Base-by-base conservation (phyloP, 2,113 vertebrate genomes). In the Polypterus senegalus region DNA sequence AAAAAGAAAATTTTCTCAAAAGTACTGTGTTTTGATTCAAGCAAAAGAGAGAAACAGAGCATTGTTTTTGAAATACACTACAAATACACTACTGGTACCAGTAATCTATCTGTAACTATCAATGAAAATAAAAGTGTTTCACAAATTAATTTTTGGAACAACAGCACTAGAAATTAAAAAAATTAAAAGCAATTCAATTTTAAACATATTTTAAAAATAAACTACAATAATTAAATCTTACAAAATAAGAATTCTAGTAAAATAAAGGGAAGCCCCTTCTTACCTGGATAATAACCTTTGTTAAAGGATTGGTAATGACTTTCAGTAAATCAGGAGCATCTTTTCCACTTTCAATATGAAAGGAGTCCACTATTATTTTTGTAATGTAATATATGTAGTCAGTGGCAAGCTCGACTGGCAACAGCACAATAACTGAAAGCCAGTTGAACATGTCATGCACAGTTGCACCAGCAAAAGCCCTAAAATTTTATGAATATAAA, bases 391-490 rank as follows among this genome's bases (percentile, higher is more conserved):
- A 89, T 59, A 90, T 76, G 74, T 88, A 90, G 4, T 77, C 71
- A 56, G 82, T 65, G 67, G 70, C 58, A 0, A 78, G 74, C 71
- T 89, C 88, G 70, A 89, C 3, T 0, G 88, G 88, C 69, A 89
- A 3, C 0, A 89, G 70, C 0, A 77, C 77, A 4, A 89, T 66
- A 49, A 89, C 88, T 0, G 88, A 87, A 0, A 89, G 80, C 85
- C 87, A 89, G 72, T 89, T 89, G 71, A 89, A 89, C 67, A 89
- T 89, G 70, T 89, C 87, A 0, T 89, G 87, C 53, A 89, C 76
- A 0, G 86, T 89, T 49, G 87, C 88, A 3, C 78, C 88, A 0
- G 87, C 87, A 65, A 89, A 89, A 55, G 88, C 88, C 66, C 88
- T 89, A 1, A 0, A 5, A 27, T 27, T 27, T 27, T 27, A 27